These are phyloP conservation scores for Pygmarrhopalites habei DNA, from an alignment of 1,140 invertebrate species.

Conservation along the genomic window DNA sequence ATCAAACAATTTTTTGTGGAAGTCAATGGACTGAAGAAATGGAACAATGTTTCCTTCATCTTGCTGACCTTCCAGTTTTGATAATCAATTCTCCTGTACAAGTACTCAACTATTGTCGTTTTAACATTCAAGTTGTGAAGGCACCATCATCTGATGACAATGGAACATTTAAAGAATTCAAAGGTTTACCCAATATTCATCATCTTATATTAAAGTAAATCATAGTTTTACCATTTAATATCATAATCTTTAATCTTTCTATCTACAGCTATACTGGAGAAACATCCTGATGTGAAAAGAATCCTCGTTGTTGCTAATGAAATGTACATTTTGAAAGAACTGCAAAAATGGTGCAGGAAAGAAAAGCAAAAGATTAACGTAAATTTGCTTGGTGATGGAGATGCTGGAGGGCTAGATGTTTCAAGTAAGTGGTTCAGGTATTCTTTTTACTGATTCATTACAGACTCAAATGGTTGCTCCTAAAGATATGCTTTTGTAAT, in stretches of 20 bases:
- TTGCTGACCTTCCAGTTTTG: background rate
- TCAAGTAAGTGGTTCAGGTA: background rate
- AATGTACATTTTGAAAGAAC: background rate
- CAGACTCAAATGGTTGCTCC: too few relatives aligned
- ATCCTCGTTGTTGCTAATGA: background rate
- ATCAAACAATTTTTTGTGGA: conserved; percentile 7
- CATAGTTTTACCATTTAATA: too few relatives aligned
- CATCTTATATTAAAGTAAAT: too few relatives aligned
- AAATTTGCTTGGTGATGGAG: background rate
- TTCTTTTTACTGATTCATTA: too few relatives aligned
- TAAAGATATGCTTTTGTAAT: too few relatives aligned
- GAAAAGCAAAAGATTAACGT: background rate
- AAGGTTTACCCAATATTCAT: background rate
- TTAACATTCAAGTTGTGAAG: background rate
- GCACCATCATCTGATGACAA: background rate
- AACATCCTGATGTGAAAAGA: background rate
- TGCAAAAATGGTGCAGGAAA: background rate
- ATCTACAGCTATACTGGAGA: background rate
- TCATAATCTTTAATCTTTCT: background rate
- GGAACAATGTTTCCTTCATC: background rate
- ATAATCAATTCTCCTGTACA: background rate
- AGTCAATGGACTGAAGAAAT: conserved; percentile 1
- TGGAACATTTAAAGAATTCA: background rate
- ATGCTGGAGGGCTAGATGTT: background rate
- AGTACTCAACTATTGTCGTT: background rate